phyloP scores from a whole-genome alignment of 2,888 invertebrate genomes.

The Rapana venosa region DNA sequence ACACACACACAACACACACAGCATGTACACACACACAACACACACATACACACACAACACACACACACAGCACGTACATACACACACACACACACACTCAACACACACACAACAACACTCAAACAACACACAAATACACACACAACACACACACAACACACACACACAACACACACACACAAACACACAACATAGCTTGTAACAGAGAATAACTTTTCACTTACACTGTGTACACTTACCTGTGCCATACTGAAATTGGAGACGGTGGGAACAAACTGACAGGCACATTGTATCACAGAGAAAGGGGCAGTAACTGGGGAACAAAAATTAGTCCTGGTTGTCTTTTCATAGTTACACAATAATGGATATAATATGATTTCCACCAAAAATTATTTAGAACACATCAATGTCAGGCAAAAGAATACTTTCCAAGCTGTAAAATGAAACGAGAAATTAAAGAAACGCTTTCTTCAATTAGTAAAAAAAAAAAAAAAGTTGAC shows the following conservation, averaged over 20 bases:
- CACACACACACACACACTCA: neutral
- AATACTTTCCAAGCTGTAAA: too few species aligned
- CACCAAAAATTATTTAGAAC: too few species aligned
- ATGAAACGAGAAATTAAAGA: too few species aligned
- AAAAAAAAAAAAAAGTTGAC: too few species aligned
- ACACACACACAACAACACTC: neutral
- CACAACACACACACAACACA: neutral
- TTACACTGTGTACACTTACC: neutral
- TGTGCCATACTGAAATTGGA: neutral
- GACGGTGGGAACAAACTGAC: slow-evolving; percentile 16
- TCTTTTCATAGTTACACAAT: too few species aligned
- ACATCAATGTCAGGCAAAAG: too few species aligned
- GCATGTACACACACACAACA: too few species aligned
- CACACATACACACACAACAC: neutral
- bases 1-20: too few species aligned
- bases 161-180: neutral
- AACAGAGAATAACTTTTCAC: neutral
- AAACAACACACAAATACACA: neutral
- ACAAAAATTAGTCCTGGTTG: neutral
- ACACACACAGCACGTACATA: neutral
- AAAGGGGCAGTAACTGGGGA: slow-evolving; percentile 20
- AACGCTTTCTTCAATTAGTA: too few species aligned
- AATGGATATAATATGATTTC: too few species aligned
- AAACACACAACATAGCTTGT: too few species aligned
- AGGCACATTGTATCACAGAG: slow-evolving; percentile 36